Evolutionary conservation across 2,113 vertebrate genomes (phyloP), one percentile per base, ranked within the genome.

Genomic region (Paedocypris sp.): DNA sequence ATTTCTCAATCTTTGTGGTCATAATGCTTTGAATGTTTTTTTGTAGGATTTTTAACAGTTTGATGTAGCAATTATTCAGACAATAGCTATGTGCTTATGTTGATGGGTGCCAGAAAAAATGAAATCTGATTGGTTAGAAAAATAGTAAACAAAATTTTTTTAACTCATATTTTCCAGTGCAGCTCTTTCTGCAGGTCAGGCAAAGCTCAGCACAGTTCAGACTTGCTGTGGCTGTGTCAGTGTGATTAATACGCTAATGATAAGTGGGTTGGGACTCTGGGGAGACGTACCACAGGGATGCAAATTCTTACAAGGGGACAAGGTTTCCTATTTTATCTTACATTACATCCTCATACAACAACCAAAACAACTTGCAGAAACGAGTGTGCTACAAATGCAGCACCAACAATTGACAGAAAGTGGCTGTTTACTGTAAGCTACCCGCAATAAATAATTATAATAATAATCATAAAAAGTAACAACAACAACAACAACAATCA

Each of bases 221-320:
- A 20, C 9, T 33, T 36, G 31, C 43, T 26, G 43, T 60, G 43
- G 23, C 13, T 19, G 31, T 28, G 13, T 8, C 36, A 20, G 4
- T 15, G 38, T 68, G 43, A 63, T 68, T 23, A 39, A 65, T 50
- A 53, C 58, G 52, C 47, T 59, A 48, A 65, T 65, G 26, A 31
- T 48, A 69, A 69, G 8, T 69, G 19, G 61, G 61, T 39, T 38
- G 16, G 29, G 26, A 15, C 66, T 47, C 54, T 39, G 9, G 54
- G 41, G 41, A 69, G 39, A n/a, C 58, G 31, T 2, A 16, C 7
- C 43, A 45, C 15, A 38, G 13, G 12, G 41, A 20, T 22, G 33
- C 25, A 23, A 51, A 6, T 36, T 10, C 23, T 31, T 23, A 25
- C 4, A 51, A 43, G 12, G 32, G 45, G 19, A 35, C 5, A 13